Percentiles rank a stretch among this genome's conserved stretches.
phyloP scores from a whole-genome alignment of 2,113 vertebrate species.

The Engystomops pustulosus region DNA sequence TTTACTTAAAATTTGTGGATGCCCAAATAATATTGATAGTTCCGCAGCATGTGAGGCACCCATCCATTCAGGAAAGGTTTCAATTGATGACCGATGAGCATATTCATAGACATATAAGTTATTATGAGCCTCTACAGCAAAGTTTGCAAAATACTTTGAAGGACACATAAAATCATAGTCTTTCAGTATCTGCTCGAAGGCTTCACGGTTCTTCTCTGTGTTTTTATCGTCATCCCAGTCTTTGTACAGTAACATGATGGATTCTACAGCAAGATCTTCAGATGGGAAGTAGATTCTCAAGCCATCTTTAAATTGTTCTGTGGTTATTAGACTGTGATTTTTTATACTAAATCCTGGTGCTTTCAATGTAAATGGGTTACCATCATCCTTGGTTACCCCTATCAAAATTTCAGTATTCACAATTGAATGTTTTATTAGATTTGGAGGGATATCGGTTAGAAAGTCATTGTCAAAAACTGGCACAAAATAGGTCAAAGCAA shows the following conservation, averaged over 20 bases:
- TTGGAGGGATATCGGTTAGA: too few species aligned
- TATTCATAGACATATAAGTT: constrained; percentile 70
- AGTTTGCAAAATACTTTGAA: constrained; percentile 66
- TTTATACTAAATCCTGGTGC: constrained; percentile 64
- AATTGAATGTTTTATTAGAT: too few species aligned
- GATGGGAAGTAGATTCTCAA: constrained; percentile 53
- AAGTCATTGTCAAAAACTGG: too few species aligned
- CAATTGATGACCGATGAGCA: constrained; percentile 65
- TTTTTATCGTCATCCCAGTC: constrained; percentile 69
- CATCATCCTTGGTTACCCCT: constrained; percentile 75
- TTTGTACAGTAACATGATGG: constrained; percentile 68
- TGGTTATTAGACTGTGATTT: constrained; percentile 68
- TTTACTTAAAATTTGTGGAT: constrained; percentile 64
- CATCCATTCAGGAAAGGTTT: constrained; percentile 68
- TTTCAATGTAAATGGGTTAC: constrained; percentile 64
- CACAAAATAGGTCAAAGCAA: too few species aligned
- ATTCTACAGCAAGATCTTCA: constrained; percentile 59
- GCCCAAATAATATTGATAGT: constrained; percentile 77
- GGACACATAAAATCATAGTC: constrained; percentile 69
- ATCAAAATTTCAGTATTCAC: constrained; percentile 17
- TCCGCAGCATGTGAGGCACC: constrained; percentile 75
- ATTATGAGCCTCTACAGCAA: constrained; percentile 65
- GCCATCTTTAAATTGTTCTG: constrained; percentile 65
- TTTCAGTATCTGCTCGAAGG: constrained; percentile 64
- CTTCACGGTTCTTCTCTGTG: constrained; percentile 60